Evolutionary conservation across 2,113 vertebrate species (phyloP).

Genomic region (Tachysurus vachellii): DNA sequence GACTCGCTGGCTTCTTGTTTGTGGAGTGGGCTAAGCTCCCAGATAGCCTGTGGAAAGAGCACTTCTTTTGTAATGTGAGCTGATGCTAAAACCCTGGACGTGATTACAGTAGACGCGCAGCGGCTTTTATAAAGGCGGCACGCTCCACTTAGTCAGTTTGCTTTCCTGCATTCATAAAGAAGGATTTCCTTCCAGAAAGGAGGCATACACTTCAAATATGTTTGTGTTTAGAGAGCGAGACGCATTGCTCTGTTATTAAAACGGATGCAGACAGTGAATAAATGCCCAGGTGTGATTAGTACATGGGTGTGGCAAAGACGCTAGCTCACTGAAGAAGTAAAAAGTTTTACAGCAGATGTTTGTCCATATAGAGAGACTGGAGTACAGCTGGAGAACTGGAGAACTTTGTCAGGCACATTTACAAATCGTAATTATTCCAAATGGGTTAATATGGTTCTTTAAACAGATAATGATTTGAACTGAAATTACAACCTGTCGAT

Average conservation of each 20-base stretch:
- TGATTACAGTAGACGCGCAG: conserved; percentile 31
- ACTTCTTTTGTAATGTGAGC: conserved; percentile 38
- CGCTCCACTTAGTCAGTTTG: conserved; percentile 9
- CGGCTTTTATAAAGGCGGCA: conserved; percentile 13
- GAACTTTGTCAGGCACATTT: background rate
- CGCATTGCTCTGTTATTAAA: background rate
- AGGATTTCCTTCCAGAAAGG: conserved; percentile 2
- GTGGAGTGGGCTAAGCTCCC: conserved; percentile 22
- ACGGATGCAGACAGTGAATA: background rate
- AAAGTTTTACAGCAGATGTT: background rate
- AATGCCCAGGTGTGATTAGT: background rate
- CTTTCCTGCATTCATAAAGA: conserved; percentile 21
- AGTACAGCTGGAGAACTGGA: background rate
- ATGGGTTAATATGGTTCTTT: background rate
- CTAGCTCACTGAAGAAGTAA: background rate
- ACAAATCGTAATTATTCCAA: background rate
- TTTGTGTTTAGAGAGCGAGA: background rate
- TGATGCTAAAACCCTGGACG: conserved; percentile 35
- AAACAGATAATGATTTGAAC: background rate
- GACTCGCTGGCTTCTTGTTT: conserved; percentile 38
- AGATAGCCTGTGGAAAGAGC: conserved; percentile 30
- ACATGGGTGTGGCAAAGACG: background rate
- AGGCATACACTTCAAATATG: background rate
- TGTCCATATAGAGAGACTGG: background rate
- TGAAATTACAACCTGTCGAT: background rate